Conservation (phyloP, 2,113 vertebrate genomes). For the Sylvietta virens region DNA sequence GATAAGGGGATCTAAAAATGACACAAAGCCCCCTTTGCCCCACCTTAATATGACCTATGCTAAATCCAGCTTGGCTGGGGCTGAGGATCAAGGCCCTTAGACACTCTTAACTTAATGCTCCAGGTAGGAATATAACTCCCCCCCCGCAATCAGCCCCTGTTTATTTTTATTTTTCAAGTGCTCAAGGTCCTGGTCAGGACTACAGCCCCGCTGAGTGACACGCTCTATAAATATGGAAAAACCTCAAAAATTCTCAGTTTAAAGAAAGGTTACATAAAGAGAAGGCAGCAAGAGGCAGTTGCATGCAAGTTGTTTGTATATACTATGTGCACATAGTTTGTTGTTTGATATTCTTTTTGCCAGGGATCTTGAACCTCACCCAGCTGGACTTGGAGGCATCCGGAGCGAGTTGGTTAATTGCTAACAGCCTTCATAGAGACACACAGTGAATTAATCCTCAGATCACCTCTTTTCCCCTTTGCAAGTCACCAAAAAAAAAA, state of each 20-base stretch:
- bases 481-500: background rate
- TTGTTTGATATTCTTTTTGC: background rate
- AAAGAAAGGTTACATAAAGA: background rate
- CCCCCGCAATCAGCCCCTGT: background rate
- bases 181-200: background rate
- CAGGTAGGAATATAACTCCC: slow-evolving; percentile 31
- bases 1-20: slow-evolving; percentile 61
- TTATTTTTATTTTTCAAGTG: slow-evolving; percentile 18
- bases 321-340: background rate
- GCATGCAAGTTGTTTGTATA: background rate
- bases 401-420: background rate
- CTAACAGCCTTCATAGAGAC: background rate
- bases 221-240: background rate
- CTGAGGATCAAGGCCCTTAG: slow-evolving; percentile 54
- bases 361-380: slow-evolving; percentile 9
- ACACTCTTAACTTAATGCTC: slow-evolving; percentile 55
- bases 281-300: background rate
- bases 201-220: background rate
- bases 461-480: slow-evolving; percentile 12
- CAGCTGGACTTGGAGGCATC: background rate
- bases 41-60: slow-evolving; percentile 23
- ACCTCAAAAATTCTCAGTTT: background rate
- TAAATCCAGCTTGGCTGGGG: slow-evolving; percentile 59
- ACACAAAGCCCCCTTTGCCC: slow-evolving; percentile 54
- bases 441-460: background rate